Conservation (phyloP, 1,140 invertebrate species). For the Aphis gossypii region DNA sequence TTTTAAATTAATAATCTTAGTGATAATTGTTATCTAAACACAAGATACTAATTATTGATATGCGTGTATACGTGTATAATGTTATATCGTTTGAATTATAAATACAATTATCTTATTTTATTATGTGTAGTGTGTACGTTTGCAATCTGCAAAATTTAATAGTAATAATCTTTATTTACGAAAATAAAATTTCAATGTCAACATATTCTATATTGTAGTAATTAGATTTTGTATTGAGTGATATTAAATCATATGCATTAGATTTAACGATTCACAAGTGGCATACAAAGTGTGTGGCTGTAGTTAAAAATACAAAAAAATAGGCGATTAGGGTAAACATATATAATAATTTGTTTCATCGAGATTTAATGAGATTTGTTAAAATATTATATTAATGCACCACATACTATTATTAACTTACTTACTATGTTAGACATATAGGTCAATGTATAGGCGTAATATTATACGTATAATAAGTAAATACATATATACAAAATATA, state of each 20-base stretch:
- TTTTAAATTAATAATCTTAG: not conserved
- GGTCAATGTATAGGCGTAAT: not conserved
- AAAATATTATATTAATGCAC: not conserved
- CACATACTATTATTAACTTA: not conserved
- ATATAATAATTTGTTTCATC: not conserved
- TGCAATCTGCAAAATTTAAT: not conserved
- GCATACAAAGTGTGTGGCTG: not conserved
- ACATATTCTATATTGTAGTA: not conserved
- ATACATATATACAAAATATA: not conserved
- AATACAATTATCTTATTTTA: not conserved
- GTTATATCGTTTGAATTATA: not conserved
- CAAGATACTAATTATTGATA: not conserved
- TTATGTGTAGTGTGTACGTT: not conserved
- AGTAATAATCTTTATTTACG: too few species aligned
- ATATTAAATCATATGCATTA: not conserved
- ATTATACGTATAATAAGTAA: not conserved
- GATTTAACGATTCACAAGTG: not conserved
- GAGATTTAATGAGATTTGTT: not conserved
- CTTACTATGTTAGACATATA: not conserved
- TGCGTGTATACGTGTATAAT: too few species aligned
- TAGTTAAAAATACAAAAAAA: not conserved
- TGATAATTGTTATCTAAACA: not conserved
- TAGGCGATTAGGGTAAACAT: not conserved
- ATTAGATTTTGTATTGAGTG: not conserved
- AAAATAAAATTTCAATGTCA: not conserved